phyloP scores from a whole-genome alignment of 2,888 invertebrate species.

The Drosophila fungiperda region DNA sequence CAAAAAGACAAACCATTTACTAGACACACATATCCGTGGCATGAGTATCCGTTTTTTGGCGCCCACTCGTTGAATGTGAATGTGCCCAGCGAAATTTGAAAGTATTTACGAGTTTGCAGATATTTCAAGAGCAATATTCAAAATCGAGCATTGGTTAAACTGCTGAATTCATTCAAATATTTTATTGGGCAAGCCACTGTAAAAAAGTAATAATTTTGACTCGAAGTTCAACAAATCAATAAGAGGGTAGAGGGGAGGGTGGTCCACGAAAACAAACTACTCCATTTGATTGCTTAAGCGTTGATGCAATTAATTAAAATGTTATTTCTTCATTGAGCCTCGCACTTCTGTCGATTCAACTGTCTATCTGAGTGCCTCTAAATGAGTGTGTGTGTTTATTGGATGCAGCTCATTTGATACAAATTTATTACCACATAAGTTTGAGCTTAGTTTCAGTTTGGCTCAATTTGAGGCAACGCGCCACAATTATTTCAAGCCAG shows the following conservation, averaged over 20 bases:
- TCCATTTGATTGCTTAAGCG: constrained; percentile 76
- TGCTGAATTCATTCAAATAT: constrained; percentile 58
- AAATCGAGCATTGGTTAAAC: background rate
- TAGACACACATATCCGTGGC: constrained; percentile 4
- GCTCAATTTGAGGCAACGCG: constrained; percentile 51
- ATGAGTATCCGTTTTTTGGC: constrained; percentile 28
- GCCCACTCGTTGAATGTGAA: constrained; percentile 43
- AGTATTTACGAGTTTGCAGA: constrained; percentile 39
- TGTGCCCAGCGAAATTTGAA: constrained; percentile 57
- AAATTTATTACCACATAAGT: constrained; percentile 77
- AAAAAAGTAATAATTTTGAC: constrained; percentile 46
- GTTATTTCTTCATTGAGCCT: constrained; percentile 76
- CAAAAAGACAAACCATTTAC: background rate
- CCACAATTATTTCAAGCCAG: constrained; percentile 78
- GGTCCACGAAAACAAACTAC: constrained; percentile 43
- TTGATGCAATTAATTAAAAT: constrained; percentile 78
- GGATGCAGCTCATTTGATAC: constrained; percentile 70
- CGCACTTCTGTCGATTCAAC: constrained; percentile 13
- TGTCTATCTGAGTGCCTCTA: background rate
- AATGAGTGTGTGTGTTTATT: constrained; percentile 24
- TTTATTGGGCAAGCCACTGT: constrained; percentile 60
- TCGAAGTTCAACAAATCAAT: constrained; percentile 17
- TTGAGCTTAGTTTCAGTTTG: constrained; percentile 34
- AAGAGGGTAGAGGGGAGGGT: background rate
- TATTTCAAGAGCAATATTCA: constrained; percentile 17